phyloP scores from a whole-genome alignment of 2,797 vertebrate species.

The Buceros bicornis region DNA sequence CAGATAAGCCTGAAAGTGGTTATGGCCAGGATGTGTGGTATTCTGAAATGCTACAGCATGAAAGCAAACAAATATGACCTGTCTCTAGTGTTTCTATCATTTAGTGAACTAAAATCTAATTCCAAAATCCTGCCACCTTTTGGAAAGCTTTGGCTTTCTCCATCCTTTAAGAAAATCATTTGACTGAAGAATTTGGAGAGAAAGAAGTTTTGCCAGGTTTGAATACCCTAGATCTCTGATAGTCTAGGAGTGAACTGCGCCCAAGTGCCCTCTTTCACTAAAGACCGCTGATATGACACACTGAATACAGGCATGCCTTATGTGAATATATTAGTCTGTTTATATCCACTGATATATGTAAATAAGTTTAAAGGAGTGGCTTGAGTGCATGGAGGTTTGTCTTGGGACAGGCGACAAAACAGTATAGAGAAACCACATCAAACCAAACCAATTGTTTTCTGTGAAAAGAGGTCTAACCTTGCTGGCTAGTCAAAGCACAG shows the following conservation, averaged over 20 bases:
- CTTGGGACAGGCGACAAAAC: neutral
- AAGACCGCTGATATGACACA: neutral
- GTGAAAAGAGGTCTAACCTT: neutral
- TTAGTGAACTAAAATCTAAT: neutral
- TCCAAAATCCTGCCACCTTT: neutral
- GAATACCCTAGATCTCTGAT: neutral
- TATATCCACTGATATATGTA: neutral
- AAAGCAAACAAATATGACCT: neutral
- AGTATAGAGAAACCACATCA: too few species aligned
- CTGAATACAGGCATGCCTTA: neutral
- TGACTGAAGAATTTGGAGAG: neutral
- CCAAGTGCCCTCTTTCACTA: neutral
- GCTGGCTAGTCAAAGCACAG: neutral
- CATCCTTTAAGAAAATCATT: neutral
- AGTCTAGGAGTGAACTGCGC: neutral
- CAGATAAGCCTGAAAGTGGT: neutral
- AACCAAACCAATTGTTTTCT: neutral
- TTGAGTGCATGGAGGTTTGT: neutral
- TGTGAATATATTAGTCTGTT: neutral
- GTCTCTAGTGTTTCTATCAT: neutral
- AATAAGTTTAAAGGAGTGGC: neutral
- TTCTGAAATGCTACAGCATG: neutral
- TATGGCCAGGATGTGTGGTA: neutral
- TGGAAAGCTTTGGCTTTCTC: neutral
- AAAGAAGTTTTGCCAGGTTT: neutral